These are phyloP conservation scores for Sporophila hypoxantha DNA, from an alignment of 2,113 vertebrate genomes.

Conservation along the genomic window DNA sequence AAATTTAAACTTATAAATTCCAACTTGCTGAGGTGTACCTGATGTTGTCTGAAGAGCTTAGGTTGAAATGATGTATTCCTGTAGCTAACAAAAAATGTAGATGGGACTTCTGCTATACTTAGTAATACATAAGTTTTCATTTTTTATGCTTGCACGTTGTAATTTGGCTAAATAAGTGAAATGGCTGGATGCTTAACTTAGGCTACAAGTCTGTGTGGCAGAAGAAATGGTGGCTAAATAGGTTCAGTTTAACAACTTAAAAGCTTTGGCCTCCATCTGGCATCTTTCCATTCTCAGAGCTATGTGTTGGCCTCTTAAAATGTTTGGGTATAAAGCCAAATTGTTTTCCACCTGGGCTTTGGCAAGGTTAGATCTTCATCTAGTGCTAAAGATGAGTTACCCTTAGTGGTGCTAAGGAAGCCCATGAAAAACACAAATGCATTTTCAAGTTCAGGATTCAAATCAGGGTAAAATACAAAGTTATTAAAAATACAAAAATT, in stretches of 20 bases:
- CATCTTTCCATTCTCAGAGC: neutral
- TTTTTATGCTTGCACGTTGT: neutral
- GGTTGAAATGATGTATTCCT: neutral
- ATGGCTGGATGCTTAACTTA: neutral
- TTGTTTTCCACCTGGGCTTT: neutral
- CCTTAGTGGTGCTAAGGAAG: neutral
- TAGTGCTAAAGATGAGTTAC: neutral
- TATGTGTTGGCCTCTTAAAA: neutral
- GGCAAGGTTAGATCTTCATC: neutral
- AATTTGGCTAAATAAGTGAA: neutral
- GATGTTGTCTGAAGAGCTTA: neutral
- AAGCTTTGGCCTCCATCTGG: neutral
- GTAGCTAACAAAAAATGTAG: neutral
- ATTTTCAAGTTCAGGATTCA: neutral
- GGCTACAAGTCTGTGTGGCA: neutral
- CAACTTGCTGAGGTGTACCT: neutral
- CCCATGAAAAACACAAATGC: neutral
- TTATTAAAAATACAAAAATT: neutral
- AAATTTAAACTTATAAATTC: neutral
- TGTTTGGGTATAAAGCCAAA: neutral
- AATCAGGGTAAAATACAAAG: neutral
- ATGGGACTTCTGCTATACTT: neutral
- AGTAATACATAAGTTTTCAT: neutral
- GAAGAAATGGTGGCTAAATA: neutral
- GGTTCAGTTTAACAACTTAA: neutral